A percentile compares a stretch with the other conserved stretches of the same genome.
These are phyloP conservation scores for Autographa gamma DNA, from an alignment of 2,888 invertebrate genomes.

Conservation along the genomic window DNA sequence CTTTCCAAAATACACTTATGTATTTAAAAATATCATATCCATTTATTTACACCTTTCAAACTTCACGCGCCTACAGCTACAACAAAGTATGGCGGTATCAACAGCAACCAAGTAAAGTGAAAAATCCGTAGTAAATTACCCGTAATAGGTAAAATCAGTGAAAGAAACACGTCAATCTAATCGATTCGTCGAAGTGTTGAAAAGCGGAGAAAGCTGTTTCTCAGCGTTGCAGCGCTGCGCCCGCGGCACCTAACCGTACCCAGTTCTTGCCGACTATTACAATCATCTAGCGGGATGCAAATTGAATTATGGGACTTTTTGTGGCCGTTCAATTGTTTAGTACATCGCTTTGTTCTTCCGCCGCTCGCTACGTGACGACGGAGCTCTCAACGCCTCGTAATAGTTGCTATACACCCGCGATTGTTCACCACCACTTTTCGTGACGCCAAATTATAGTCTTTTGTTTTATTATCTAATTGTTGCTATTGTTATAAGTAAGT, in stretches of 20 bases:
- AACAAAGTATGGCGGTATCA: slow-evolving; percentile 9
- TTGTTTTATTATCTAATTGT: slow-evolving; percentile 87
- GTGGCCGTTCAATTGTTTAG: slow-evolving; percentile 85
- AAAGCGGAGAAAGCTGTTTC: slow-evolving; percentile 87
- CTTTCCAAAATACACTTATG: too few relatives aligned
- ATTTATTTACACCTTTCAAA: not conserved
- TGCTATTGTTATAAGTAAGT: slow-evolving; percentile 82
- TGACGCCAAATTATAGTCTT: slow-evolving; percentile 85
- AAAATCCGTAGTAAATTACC: slow-evolving; percentile 57
- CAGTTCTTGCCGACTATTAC: slow-evolving; percentile 79
- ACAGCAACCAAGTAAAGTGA: slow-evolving; percentile 34
- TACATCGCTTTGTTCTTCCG: slow-evolving; percentile 84
- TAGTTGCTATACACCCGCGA: slow-evolving; percentile 73
- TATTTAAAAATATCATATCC: too few relatives aligned
- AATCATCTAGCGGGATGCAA: slow-evolving; percentile 87
- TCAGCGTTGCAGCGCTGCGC: slow-evolving; percentile 75
- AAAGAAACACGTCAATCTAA: slow-evolving; percentile 78
- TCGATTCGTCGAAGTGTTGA: slow-evolving; percentile 87
- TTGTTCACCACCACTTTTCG: slow-evolving; percentile 82
- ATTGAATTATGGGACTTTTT: slow-evolving; percentile 89
- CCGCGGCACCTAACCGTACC: slow-evolving; percentile 80
- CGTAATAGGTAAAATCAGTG: slow-evolving; percentile 72
- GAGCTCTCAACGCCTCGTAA: slow-evolving; percentile 83
- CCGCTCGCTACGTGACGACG: slow-evolving; percentile 85
- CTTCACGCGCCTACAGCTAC: slow-evolving; percentile 27